Evolutionary conservation across 2,888 invertebrate species (phyloP).

Genomic region (Taphrorychus bicolor): DNA sequence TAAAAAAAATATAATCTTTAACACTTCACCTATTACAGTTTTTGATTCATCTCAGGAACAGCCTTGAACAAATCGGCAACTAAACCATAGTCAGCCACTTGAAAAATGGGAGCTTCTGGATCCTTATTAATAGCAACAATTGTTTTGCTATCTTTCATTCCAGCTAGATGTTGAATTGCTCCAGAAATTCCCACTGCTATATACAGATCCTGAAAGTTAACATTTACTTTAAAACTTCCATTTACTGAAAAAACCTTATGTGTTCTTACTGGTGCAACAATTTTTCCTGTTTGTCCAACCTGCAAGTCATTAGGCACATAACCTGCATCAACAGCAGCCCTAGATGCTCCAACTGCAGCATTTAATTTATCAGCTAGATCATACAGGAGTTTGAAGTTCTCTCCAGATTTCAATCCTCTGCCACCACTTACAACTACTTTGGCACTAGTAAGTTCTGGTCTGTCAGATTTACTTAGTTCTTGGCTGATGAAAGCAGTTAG

Average conservation of each 20-base stretch:
- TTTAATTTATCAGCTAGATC: slow-evolving; percentile 95
- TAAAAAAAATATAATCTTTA: neutral
- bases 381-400: slow-evolving; percentile 96
- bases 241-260: neutral
- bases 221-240: no score
- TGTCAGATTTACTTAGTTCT: slow-evolving; percentile 92
- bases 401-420: slow-evolving; percentile 97
- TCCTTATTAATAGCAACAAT: slow-evolving; percentile 99
- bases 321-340: slow-evolving; percentile 98
- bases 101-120: slow-evolving; percentile 97
- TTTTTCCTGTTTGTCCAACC: slow-evolving; percentile 99
- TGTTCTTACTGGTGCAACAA: slow-evolving; percentile 81
- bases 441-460: slow-evolving; percentile 94
- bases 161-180: slow-evolving; percentile 98
- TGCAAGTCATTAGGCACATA: slow-evolving; percentile 98
- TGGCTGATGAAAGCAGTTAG: slow-evolving; percentile 84
- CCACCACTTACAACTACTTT: slow-evolving; percentile 90
- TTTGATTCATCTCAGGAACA: slow-evolving; percentile 87
- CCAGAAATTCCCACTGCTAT: slow-evolving; percentile 98
- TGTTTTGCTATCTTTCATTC: slow-evolving; percentile 99
- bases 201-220: slow-evolving; percentile 74
- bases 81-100: slow-evolving; percentile 92
- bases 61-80: slow-evolving; percentile 97
- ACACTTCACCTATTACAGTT: slow-evolving; percentile 62
- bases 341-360: slow-evolving; percentile 97